Percentiles rank a stretch among this genome's conserved stretches.
These are phyloP conservation scores for Pleuronectes platessa DNA, from an alignment of 2,113 vertebrate species.

Conservation along the genomic window DNA sequence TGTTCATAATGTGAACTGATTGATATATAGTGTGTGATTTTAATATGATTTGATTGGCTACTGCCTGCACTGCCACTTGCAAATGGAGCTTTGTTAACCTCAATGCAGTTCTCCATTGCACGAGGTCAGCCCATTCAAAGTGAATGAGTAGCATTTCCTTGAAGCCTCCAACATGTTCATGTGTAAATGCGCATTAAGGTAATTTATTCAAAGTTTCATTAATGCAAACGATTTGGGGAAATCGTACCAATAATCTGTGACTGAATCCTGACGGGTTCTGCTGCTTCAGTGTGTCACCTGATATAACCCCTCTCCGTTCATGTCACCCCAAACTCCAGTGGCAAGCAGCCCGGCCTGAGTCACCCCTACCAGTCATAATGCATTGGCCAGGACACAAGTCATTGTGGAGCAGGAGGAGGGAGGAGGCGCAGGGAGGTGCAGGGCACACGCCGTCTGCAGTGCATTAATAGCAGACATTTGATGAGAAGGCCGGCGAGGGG, in stretches of 20 bases:
- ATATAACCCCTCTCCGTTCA: conserved; percentile 33
- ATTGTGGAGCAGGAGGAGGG: conserved; percentile 18
- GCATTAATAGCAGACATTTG: conserved; percentile 65
- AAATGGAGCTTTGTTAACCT: neutral
- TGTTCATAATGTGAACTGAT: no score
- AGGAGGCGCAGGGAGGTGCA: conserved; percentile 6
- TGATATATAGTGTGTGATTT: no score
- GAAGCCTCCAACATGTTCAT: neutral
- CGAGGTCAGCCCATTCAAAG: neutral
- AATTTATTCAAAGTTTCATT: neutral
- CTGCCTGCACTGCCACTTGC: neutral
- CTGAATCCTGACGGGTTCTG: neutral
- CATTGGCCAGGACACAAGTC: conserved; percentile 62
- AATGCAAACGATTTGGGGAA: neutral
- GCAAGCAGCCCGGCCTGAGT: conserved; percentile 54
- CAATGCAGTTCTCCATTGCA: neutral
- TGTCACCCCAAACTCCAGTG: conserved; percentile 46
- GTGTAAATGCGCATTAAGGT: neutral
- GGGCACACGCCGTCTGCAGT: conserved; percentile 49
- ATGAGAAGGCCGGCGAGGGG: conserved; percentile 53
- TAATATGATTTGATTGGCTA: no score
- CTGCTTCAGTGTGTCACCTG: conserved; percentile 21
- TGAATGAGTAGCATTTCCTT: no score
- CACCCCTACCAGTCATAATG: conserved; percentile 59
- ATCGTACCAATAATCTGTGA: neutral